Evolutionary conservation across 2,797 vertebrate species (phyloP).

Genomic region (Chelon labrosus): DNA sequence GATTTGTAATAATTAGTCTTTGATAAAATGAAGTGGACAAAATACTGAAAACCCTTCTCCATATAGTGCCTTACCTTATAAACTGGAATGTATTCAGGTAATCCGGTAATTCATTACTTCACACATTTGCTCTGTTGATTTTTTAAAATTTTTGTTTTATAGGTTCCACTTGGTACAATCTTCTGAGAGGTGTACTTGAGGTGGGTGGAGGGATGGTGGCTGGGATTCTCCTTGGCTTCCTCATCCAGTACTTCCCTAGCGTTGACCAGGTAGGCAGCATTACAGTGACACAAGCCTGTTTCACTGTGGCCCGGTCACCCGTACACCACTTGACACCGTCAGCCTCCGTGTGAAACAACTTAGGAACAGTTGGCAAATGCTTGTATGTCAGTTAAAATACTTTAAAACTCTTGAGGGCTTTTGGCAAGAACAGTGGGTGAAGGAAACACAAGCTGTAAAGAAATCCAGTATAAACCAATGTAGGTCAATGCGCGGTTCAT

Average conservation of each 20-base stretch:
- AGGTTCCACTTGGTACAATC: constrained; percentile 92
- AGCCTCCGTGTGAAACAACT: background rate
- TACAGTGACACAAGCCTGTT: background rate
- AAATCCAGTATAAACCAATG: background rate
- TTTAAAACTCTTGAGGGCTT: background rate
- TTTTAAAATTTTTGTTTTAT: constrained; percentile 24
- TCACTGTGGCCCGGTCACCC: background rate
- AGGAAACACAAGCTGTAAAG: constrained; percentile 1
- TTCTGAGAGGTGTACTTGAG: constrained; percentile 91
- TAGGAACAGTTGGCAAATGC: background rate
- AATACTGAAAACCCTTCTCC: background rate
- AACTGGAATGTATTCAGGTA: background rate
- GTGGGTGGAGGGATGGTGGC: constrained; percentile 88
- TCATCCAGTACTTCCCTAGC: constrained; percentile 95
- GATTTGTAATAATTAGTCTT: background rate
- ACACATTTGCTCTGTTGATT: constrained; percentile 14
- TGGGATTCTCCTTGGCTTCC: constrained; percentile 90
- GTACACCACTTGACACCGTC: background rate
- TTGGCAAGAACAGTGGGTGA: background rate
- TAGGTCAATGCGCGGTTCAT: no score
- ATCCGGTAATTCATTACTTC: background rate
- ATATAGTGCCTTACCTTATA: background rate
- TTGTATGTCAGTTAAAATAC: background rate
- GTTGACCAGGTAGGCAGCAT: constrained; percentile 88
- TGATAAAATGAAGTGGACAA: background rate